Conservation (phyloP, 37 sponge, comb jelly and placozoan genomes). For the Tethya wilhelma region DNA sequence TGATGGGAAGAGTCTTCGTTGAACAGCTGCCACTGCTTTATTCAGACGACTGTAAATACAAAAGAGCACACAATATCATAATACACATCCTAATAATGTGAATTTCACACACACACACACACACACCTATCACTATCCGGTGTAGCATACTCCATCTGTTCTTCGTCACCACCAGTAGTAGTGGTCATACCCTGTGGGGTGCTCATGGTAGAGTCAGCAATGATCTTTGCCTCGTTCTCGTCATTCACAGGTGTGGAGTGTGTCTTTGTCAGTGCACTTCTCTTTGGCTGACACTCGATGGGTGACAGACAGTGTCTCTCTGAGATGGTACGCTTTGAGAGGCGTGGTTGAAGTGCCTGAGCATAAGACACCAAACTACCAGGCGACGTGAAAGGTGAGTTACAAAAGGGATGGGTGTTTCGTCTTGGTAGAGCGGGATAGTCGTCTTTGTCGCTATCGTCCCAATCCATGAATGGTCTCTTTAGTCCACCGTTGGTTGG, state of each 20-base stretch:
- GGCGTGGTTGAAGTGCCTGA: not conserved
- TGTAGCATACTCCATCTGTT: not conserved
- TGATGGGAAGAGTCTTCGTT: slow-evolving; percentile 2
- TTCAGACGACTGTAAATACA: not conserved
- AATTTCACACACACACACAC: no score
- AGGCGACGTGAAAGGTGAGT: no score
- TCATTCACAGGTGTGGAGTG: no score
- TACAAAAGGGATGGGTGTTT: not conserved
- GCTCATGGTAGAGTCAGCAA: not conserved
- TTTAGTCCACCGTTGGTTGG: not conserved
- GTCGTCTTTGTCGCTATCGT: not conserved
- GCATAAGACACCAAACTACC: slow-evolving; percentile 13
- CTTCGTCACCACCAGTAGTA: not conserved
- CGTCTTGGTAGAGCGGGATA: not conserved
- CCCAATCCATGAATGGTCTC: not conserved
- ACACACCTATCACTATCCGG: not conserved
- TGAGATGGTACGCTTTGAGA: slow-evolving; percentile 28
- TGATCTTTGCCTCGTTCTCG: not conserved
- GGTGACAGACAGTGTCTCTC: slow-evolving; percentile 61
- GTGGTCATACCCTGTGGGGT: slow-evolving; percentile 4
- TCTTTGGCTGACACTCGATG: slow-evolving; percentile 41
- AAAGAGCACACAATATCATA: not conserved
- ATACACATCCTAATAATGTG: no score
- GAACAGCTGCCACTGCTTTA: slow-evolving; percentile 5
- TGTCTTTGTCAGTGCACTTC: no score